Base-by-base conservation (phyloP, 2,113 vertebrate genomes). In the Ivindomyrus marchei region DNA sequence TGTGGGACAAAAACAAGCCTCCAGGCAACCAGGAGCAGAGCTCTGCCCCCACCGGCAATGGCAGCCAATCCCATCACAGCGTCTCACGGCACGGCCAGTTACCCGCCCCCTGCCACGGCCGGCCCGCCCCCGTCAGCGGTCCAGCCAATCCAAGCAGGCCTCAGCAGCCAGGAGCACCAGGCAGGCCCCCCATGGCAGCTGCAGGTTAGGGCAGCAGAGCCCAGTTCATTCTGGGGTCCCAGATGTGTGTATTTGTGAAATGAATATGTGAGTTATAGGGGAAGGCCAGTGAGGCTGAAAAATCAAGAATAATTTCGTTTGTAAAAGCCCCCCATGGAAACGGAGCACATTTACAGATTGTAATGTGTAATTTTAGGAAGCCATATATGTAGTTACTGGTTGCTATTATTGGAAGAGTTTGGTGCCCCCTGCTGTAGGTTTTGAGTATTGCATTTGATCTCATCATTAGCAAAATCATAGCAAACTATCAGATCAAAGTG, bases 1-100 rank as follows among this genome's bases (percentile, higher is more conserved):
- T 99, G 94, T 99, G 98, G 98, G 98, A 99, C 94, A 97, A 96
- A 91, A 99, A 99, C 96, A 98, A 97, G 95, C 96, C 97, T 6
- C 3, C 45, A 70, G 87, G 56, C 90, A 92, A 88, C 87, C 52
- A 80, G 94, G 96, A 93, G 85, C 95, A 96, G 58, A 90, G 95
- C 86, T 93, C 91, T 74, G 95, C 94, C 91, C 92, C 90, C 91
- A 95, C 94, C 91, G 94, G 96, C 46, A 95, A 93, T 94, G 94
- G 95, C n/a, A 94, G 91, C 77, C 89, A 91, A 21, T 17, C 88
- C 46, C 66, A 52, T 3, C 27, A 53, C 6, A 5, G 92, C 94
- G 92, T 87, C 96, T 96, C 93, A 92, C 94, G 89, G 95, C 95
- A 15, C 94, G 13, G 45, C 49, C 46, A 50, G 13, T 4, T 31